Conservation (phyloP, 2,797 vertebrate genomes). For the Galagoides demidoff region DNA sequence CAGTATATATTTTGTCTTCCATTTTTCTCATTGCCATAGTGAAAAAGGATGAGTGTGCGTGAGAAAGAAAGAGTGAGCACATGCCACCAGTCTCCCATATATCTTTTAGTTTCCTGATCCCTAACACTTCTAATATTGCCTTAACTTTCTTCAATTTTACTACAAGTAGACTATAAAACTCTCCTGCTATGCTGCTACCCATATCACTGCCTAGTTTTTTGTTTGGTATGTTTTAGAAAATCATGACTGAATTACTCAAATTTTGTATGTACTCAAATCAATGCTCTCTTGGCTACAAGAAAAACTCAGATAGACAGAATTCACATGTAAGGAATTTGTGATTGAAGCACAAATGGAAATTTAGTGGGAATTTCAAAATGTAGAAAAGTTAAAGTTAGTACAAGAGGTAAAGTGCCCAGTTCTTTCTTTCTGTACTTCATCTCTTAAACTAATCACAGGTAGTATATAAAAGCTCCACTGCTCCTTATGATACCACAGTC, state of each 20-base stretch:
- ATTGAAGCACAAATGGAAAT: background rate
- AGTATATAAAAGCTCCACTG: background rate
- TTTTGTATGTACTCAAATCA: background rate
- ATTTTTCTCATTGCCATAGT: background rate
- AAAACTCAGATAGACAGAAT: background rate
- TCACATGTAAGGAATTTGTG: background rate
- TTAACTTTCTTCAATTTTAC: background rate
- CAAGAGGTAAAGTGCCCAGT: background rate
- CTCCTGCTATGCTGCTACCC: background rate
- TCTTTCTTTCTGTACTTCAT: background rate
- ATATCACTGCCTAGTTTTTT: background rate
- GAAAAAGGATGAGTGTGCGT: background rate
- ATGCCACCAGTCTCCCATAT: background rate
- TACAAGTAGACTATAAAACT: background rate
- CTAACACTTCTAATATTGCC: background rate
- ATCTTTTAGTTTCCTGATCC: background rate
- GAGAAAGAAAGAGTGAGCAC: too few species aligned
- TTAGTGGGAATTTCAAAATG: constrained; percentile 15
- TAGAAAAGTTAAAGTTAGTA: background rate
- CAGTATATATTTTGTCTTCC: background rate
- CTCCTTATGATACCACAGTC: background rate
- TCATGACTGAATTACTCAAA: background rate
- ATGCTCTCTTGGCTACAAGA: background rate
- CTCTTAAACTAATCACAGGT: background rate
- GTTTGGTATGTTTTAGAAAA: background rate